Base-by-base conservation (phyloP, 2,113 vertebrate species). In the Cnemophilus loriae region DNA sequence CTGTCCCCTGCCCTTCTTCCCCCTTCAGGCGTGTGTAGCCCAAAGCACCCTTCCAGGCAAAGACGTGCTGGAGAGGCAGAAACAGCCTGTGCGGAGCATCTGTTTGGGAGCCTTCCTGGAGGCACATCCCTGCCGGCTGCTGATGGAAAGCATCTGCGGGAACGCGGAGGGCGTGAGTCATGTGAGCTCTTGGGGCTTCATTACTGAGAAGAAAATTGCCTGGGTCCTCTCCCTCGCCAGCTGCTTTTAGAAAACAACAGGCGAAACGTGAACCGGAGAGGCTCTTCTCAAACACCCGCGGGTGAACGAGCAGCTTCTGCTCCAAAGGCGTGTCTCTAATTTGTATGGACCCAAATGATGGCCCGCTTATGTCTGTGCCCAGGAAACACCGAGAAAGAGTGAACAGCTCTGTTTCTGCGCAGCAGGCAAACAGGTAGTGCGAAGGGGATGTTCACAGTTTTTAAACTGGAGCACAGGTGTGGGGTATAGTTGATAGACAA, bases 41-140 rank as follows among this genome's bases (percentile, higher is more conserved):
- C 53, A 10, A 2, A 89, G 84, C 84, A 52, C 50, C 35, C 65
- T 95, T 37, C 44, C 57, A 89, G 81, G 84, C 93, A 46, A 23
- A 20, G 82, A 22, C 15, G 53, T 89, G 93, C 71, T 23, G 17
- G 86, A 55, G 70, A 14, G 22, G 81, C 65, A 93, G 87, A 42
- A 84, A 82, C 39, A 22, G 56, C 22, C 73, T 49, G 61, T n/a
- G 39, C 2, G 0, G 22, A 95, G 89, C 89, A 95, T 96, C 89
- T 96, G 95, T 57, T 91, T 91, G 96, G 96, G 94, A 97, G 78
- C 81, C 53, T 79, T 97, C 74, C 84, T 63, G 39, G 76, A 84
- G 70, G 46, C 84, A 61, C 56, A 86, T 91, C 87, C 83, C 89
- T 78, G 85, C 79, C 7, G 52, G 77, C 76, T 1, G 3, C 91